Base-by-base conservation (phyloP, 2,797 vertebrate species). In the Potorous gilbertii region DNA sequence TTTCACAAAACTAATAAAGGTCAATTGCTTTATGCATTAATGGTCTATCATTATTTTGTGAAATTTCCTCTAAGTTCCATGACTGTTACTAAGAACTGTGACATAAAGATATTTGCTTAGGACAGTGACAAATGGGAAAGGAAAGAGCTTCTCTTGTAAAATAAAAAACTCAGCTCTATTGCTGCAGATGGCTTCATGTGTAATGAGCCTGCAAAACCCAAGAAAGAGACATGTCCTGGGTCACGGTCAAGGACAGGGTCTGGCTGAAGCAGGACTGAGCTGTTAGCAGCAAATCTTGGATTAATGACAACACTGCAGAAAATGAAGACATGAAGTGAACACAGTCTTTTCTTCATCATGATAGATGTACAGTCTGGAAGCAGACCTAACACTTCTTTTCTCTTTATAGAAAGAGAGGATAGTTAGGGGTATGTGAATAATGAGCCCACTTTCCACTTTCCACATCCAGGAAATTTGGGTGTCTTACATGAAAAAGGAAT, bases 401-500 rank as follows among this genome's bases (percentile, higher is more conserved):
- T 74, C 66, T 74, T 74, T 40, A 40, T 40, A 74, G 66, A 54
- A 90, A 54, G 46, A 50, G 24, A 90, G 27, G 10, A 31, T 31
- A 50, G 3, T 90, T 28, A 54, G 28, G 28, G 50, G 10, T 31
- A n/a, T 52, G 50, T 31, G 89, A 54, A 90, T 74, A 74, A 74
- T 40, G 6, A 21, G 6, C n/a, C n/a, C 18, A 21, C n/a, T 74
- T 74, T 40, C 59, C 12, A 66, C 13, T 74, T 95, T 96, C 13
- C 4, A 89, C 54, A 93, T 56, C 54, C 66, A 81, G 54, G 54
- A 94, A 91, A 92, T 52, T 27, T 92, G 52, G 54, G 14, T 94
- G 8, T 1, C 90, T 21, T 95, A n/a, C 28, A 57, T 89, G 97
- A 57, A 91, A 96, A 94, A 94, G 34, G 95, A 57, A 94, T 96